These are phyloP conservation scores for Wiebesia pumilae DNA, from an alignment of 1,140 invertebrate genomes.

Conservation along the genomic window DNA sequence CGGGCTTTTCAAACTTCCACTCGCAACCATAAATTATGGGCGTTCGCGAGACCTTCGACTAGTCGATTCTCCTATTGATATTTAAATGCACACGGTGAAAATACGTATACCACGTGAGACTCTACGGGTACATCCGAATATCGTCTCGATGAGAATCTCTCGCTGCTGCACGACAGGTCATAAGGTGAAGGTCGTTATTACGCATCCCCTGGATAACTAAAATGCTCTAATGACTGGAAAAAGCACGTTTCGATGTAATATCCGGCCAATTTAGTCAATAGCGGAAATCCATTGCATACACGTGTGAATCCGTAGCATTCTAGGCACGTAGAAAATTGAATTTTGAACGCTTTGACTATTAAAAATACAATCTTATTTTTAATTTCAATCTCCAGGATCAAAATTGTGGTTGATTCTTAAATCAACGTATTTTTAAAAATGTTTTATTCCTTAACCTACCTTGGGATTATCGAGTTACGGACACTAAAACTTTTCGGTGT, in stretches of 20 bases:
- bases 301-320: not conserved
- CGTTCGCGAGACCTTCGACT: too few relatives aligned
- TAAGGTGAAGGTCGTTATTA: not conserved
- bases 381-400: not conserved
- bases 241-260: not conserved
- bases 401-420: not conserved
- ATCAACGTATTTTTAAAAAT: not conserved
- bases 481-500: too few relatives aligned
- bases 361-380: not conserved
- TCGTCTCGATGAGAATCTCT: too few relatives aligned
- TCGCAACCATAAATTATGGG: too few relatives aligned
- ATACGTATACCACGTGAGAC: not conserved
- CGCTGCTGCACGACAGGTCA: not conserved
- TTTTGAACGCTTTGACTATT: not conserved
- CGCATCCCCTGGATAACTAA: not conserved
- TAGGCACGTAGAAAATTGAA: slow-evolving; percentile 8
- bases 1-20: not conserved
- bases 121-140: too few relatives aligned
- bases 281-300: not conserved
- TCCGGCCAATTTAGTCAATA: not conserved
- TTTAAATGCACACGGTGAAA: too few relatives aligned
- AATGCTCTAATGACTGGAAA: not conserved
- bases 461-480: not conserved
- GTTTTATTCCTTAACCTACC: not conserved
- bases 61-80: too few relatives aligned